phyloP scores from a whole-genome alignment of 2,113 vertebrate genomes.

The Cyphomyrus plagiostoma region DNA sequence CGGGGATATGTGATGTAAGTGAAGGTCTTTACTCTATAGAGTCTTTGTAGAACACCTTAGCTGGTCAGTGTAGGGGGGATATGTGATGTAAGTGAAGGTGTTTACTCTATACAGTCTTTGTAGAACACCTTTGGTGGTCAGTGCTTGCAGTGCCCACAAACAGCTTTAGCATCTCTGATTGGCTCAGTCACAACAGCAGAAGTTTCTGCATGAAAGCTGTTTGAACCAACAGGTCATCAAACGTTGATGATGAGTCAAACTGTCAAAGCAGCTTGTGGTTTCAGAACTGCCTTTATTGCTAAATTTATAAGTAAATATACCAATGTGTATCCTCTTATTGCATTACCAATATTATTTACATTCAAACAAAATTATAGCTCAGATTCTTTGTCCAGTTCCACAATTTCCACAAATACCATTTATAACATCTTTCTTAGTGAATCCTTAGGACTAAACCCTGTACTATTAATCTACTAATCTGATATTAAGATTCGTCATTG shows the following conservation, averaged over 20 bases:
- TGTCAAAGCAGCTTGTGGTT: not conserved
- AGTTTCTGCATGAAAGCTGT: not conserved
- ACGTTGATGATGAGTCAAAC: not conserved
- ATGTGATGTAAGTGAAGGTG: not conserved
- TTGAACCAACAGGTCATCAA: not conserved
- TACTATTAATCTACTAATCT: not conserved
- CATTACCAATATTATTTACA: not conserved
- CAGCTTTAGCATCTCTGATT: not conserved
- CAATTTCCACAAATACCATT: not conserved
- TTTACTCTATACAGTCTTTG: not conserved
- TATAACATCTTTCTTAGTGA: not conserved
- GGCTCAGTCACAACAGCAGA: not conserved
- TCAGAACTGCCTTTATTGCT: not conserved
- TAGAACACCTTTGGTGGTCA: not conserved
- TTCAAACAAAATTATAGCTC: not conserved
- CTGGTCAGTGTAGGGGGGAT: not conserved
- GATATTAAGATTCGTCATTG: not conserved
- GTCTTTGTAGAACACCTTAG: not conserved
- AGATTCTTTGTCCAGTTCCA: not conserved
- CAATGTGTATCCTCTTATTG: not conserved
- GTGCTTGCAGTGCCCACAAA: not conserved
- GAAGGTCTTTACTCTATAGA: not conserved
- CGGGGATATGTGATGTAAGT: not conserved
- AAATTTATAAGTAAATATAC: constrained; percentile 25
- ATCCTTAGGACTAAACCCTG: not conserved